Base-by-base conservation (phyloP, 2,113 vertebrate species). In the Rhagologus leucostigma region DNA sequence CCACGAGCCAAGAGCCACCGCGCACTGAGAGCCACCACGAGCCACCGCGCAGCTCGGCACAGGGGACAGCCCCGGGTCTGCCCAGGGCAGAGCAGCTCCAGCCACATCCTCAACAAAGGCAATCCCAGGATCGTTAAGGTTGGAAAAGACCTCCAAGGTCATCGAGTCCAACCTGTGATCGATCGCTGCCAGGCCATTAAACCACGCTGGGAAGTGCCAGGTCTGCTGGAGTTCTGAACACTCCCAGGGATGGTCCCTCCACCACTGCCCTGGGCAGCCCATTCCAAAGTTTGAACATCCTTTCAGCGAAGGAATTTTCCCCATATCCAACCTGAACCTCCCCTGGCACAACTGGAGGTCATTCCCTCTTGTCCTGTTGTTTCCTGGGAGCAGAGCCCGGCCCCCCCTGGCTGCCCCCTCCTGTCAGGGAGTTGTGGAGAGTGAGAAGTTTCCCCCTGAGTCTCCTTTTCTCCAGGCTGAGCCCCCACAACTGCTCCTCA, bases 1-100 rank as follows among this genome's bases (percentile, higher is more conserved):
- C 16, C 16, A 17, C 9, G 16, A 53, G 32, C 32, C 22, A 5
- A 3, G 30, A 33, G n/a, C 35, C 13, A 26, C 26, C 3, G 7
- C 13, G 3, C 6, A 13, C 71, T 6, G 26, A 11, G 55, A 74
- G 55, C 17, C 50, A 47, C 63, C 30, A 2, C 0, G 63, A 46
- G 42, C 42, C 41, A 23, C 71, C 4, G 1, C 0, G 1, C 44
- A 47, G 44, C 33, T n/a, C 3, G 6, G 44, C 33, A 26, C 23
- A 67, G 16, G 33, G 53, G 56, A 26, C 30, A 39, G 13, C 16
- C 37, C 26, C 1, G 3, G 9, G 13, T 26, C 9, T 27, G 22
- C 5, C 53, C 62, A 6, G 23, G 30, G 30, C 73, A 30, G 5
- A 37, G 70, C 57, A 32, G 26, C 37, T 82, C 37, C 75, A 46